Percentiles rank a stretch among this genome's conserved stretches.
Evolutionary conservation across 1,140 invertebrate genomes (phyloP).

Genomic region (Cydia pomonella): DNA sequence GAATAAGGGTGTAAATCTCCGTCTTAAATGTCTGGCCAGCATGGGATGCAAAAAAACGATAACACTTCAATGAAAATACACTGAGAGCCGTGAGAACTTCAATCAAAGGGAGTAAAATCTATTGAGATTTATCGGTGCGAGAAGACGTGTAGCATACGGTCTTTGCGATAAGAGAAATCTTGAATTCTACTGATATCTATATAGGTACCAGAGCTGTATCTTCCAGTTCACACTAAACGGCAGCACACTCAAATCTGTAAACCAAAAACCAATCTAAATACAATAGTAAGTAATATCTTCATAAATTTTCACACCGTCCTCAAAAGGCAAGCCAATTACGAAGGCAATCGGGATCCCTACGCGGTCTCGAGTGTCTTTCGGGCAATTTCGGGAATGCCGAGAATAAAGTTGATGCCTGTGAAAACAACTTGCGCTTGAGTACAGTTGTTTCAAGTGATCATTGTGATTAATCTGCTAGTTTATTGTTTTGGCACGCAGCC

Average conservation of each 20-base stretch:
- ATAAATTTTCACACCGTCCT: constrained; percentile 29
- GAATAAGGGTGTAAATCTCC: too few species aligned
- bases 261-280: background rate
- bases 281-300: background rate
- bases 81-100: too few species aligned
- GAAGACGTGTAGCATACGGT: background rate
- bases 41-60: too few species aligned
- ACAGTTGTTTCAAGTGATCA: constrained; percentile 29
- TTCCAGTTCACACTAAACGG: background rate
- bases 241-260: constrained; percentile 21
- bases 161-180: background rate
- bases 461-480: constrained; percentile 27
- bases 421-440: constrained; percentile 18
- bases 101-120: too few species aligned
- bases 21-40: too few species aligned
- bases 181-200: too few species aligned
- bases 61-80: too few species aligned
- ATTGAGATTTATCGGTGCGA: too few species aligned
- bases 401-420: constrained; percentile 20
- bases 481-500: constrained; percentile 25
- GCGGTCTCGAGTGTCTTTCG: constrained; percentile 21
- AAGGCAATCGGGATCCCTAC: background rate
- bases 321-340: constrained; percentile 24
- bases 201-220: background rate
- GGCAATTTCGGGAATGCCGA: constrained; percentile 21